phyloP scores from a whole-genome alignment of 2,113 vertebrate species.

The Rhegmatorhina hoffmannsi region DNA sequence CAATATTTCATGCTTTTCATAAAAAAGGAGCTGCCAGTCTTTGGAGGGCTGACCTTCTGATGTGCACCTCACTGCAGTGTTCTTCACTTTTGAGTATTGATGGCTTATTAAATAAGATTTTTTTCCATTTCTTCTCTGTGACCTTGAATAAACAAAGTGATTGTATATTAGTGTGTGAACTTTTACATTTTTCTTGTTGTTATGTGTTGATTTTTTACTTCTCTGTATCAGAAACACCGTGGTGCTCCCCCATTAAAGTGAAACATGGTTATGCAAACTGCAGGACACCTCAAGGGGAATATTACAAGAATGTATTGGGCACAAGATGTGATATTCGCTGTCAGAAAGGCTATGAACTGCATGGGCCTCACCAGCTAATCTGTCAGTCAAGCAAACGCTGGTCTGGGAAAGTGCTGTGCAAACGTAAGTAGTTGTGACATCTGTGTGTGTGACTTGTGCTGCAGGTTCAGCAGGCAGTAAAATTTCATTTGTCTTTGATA shows the following conservation, averaged over 20 bases:
- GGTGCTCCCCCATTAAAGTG: slow-evolving; percentile 95
- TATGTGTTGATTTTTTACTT: not conserved
- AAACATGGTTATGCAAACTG: slow-evolving; percentile 93
- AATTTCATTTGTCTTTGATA: not conserved
- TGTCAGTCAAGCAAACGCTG: slow-evolving; percentile 93
- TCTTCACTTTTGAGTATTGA: not conserved
- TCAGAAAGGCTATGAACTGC: slow-evolving; percentile 88
- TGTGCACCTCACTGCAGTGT: not conserved
- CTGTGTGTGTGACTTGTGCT: accelerated
- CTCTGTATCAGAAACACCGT: slow-evolving; percentile 82
- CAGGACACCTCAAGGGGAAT: slow-evolving; percentile 84
- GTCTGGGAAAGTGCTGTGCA: slow-evolving; percentile 92
- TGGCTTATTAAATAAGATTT: not conserved
- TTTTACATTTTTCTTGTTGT: not conserved
- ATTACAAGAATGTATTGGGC: slow-evolving; percentile 89
- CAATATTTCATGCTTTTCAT: not conserved
- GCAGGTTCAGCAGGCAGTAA: not conserved
- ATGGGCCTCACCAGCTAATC: slow-evolving; percentile 85
- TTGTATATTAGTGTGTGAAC: not conserved
- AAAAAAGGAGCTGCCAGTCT: not conserved
- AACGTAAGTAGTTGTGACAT: slow-evolving; percentile 84
- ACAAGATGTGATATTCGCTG: slow-evolving; percentile 92
- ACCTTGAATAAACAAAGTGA: not conserved
- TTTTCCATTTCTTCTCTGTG: not conserved
- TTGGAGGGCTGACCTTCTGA: not conserved